These are phyloP conservation scores for Isichthys henryi DNA, from an alignment of 2,113 vertebrate species.

Conservation along the genomic window DNA sequence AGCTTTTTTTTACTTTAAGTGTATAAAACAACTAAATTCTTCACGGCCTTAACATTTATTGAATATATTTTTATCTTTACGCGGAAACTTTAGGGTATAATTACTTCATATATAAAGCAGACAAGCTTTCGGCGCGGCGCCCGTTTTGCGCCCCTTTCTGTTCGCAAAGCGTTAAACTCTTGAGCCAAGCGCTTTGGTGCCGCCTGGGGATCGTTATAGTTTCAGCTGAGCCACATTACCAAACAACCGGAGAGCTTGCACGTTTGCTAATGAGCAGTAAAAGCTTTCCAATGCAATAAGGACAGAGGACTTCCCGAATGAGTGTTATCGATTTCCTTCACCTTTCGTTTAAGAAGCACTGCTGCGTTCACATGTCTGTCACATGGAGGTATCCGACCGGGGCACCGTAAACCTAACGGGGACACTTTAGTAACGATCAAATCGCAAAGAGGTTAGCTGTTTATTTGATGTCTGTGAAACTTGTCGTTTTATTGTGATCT, in stretches of 20 bases:
- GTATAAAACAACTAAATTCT: background rate
- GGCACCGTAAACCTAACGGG: background rate
- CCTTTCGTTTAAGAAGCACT: constrained; percentile 28
- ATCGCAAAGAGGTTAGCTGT: background rate
- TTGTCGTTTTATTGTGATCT: background rate
- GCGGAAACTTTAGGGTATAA: background rate
- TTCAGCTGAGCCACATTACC: constrained; percentile 5
- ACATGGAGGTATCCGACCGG: background rate
- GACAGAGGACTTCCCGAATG: constrained; percentile 9
- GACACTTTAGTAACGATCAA: background rate
- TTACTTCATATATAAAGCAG: background rate
- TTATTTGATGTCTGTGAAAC: background rate
- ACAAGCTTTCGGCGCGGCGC: background rate
- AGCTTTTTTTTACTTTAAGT: background rate
- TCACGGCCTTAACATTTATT: background rate
- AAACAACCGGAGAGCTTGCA: background rate
- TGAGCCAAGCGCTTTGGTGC: background rate
- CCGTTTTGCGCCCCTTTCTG: background rate
- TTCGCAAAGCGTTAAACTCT: background rate
- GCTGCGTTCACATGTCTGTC: background rate
- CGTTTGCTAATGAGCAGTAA: constrained; percentile 30
- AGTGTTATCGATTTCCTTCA: constrained; percentile 36
- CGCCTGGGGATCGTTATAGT: constrained; percentile 12
- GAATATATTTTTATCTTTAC: background rate
- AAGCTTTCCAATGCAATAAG: constrained; percentile 39